Evolutionary conservation across 2,888 invertebrate genomes (phyloP).

Genomic region (Ectemnius continuus): DNA sequence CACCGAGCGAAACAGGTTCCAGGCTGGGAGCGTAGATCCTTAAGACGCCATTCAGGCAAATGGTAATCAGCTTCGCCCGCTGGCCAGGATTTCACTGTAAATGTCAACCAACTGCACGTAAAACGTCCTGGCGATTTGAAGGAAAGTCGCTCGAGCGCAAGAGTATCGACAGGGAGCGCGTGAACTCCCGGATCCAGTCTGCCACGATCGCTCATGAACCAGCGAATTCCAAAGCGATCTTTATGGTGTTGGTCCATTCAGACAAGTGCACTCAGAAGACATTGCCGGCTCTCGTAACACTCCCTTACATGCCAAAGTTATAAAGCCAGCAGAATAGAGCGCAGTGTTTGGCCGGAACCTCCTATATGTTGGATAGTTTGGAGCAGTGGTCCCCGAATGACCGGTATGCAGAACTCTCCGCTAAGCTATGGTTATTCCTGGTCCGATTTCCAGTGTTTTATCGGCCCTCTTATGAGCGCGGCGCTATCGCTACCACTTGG

Average conservation of each 20-base stretch:
- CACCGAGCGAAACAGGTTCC: constrained; percentile 57
- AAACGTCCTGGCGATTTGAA: constrained; percentile 55
- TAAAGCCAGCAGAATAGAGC: constrained; percentile 38
- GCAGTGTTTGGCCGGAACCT: background rate
- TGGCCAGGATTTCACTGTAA: constrained; percentile 57
- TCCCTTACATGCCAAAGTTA: constrained; percentile 38
- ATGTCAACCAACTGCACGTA: constrained; percentile 59
- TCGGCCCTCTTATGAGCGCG: constrained; percentile 46
- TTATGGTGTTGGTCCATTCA: constrained; percentile 29
- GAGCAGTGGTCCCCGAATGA: background rate
- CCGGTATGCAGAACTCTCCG: background rate
- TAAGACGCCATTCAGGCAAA: constrained; percentile 57
- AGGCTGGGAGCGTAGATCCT: constrained; percentile 54
- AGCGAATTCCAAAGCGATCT: constrained; percentile 23
- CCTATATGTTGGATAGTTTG: background rate
- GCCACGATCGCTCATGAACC: too few relatives aligned
- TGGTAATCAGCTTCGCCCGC: constrained; percentile 51
- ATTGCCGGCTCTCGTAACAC: background rate
- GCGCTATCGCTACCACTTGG: constrained; percentile 35
- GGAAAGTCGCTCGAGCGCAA: constrained; percentile 51
- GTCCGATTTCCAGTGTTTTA: constrained; percentile 42
- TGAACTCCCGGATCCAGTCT: constrained; percentile 15
- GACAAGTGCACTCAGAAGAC: constrained; percentile 36
- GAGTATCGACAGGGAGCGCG: background rate
- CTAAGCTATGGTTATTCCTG: constrained; percentile 43